Evolutionary conservation across 2,888 invertebrate genomes (phyloP).

Genomic region (Choreutis nemorana): DNA sequence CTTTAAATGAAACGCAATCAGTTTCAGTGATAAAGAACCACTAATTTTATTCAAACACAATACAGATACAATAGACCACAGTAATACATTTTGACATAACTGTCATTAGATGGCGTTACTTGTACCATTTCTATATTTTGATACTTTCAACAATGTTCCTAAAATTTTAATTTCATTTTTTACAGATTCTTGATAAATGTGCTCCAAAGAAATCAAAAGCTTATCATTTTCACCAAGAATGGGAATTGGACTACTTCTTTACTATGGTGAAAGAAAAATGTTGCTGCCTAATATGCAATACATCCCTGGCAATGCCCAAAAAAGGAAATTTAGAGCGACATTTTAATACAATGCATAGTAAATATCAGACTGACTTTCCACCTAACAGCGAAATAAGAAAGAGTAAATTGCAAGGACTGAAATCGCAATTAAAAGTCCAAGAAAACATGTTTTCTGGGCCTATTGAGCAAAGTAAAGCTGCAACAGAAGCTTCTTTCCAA

Average conservation of each 20-base stretch:
- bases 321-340: conserved; percentile 11
- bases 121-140: no score
- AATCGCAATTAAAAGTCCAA: conserved; percentile 13
- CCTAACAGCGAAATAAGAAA: conserved; percentile 13
- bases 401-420: conserved; percentile 12
- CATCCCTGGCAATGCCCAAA: conserved; percentile 10
- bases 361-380: conserved; percentile 13
- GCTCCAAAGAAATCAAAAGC: conserved; percentile 9
- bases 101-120: no score
- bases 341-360: conserved; percentile 11
- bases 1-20: no score
- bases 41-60: no score
- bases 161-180: conserved; percentile 10
- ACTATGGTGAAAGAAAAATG: not conserved
- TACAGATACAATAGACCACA: no score
- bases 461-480: conserved; percentile 14
- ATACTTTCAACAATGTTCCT: no score
- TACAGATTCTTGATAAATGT: conserved; percentile 9
- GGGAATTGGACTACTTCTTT: conserved; percentile 14
- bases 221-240: conserved; percentile 8
- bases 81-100: no score
- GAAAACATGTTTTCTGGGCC: conserved; percentile 13
- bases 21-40: no score
- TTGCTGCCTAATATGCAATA: conserved; percentile 9
- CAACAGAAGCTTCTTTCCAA: conserved; percentile 11